Base-by-base conservation (phyloP, 2,113 vertebrate genomes). In the Odontophorus gujanensis region DNA sequence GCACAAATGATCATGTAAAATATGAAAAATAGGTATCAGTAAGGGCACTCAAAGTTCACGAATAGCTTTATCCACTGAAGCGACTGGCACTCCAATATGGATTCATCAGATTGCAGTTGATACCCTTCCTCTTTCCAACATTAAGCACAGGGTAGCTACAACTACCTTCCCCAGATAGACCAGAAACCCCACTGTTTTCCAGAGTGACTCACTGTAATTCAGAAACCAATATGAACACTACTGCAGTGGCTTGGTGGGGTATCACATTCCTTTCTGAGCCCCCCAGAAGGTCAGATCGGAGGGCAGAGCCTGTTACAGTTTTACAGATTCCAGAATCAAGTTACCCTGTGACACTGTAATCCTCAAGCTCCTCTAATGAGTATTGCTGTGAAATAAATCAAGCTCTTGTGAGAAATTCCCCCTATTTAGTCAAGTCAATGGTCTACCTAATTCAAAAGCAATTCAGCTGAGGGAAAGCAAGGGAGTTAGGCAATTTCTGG, bases 361-460 rank as follows among this genome's bases (percentile, higher is more conserved):
- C 55, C 24, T 19, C 6, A 34, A 62, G 38, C 48, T 55, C 34
- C 51, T 74, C 47, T 68, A 32, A 86, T 45, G 45, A 83, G 47
- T 47, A 80, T 42, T 48, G n/a, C 17, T 32, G 47, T 30, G 75
- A 65, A 69, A 24, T 61, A 87, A 89, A 87, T 80, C 18, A 79
- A 89, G 13, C 26, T 36, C 71, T 81, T 30, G 4, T 26, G 45
- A 91, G 89, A 69, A 92, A 73, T 73, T 42, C 50, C 58, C 40
- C 53, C 67, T 63, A 11, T 32, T 75, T 58, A 91, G 59, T 73
- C 82, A 87, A 72, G n/a, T 61, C 89, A 96, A 91, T 36, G 62
- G 79, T 65, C 87, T 75, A 57, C 65, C 90, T 92, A 91, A 89
- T 89, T 78, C 77, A 59, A 34, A 14, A 11, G 51, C 83, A 92